Evolutionary conservation across 30 jellyfish, hydroid and myxozoan genomes (phyloP).

Genomic region (Aurelia aurita complex sp. Pacific): DNA sequence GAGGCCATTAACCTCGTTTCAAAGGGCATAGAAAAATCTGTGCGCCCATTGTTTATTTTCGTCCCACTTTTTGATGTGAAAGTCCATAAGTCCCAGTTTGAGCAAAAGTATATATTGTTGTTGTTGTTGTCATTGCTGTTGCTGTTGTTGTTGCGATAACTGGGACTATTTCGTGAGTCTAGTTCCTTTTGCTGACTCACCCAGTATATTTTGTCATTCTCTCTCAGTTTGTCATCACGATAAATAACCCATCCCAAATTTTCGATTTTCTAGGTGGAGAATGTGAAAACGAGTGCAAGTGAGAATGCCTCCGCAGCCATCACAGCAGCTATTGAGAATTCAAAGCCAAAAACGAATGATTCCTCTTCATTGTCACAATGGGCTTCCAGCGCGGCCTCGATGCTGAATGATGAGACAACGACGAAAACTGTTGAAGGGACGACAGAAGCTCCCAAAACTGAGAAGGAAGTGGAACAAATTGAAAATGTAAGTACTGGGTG

Average conservation of each 20-base stretch:
- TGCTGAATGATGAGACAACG: slow-evolving; percentile 30
- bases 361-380: slow-evolving; percentile 44
- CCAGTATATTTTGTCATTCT: too few species aligned
- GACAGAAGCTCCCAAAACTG: background rate
- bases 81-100: too few species aligned
- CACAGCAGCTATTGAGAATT: slow-evolving; percentile 10
- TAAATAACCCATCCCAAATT: background rate
- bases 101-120: too few species aligned
- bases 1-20: too few species aligned
- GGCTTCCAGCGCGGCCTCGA: slow-evolving; percentile 60
- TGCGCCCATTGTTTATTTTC: too few species aligned
- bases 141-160: too few species aligned
- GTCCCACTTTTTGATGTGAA: too few species aligned
- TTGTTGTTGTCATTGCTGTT: too few species aligned
- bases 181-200: too few species aligned
- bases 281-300: background rate
- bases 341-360: slow-evolving; percentile 54
- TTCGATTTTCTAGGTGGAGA: slow-evolving; percentile 34
- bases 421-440: background rate
- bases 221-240: too few species aligned
- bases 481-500: background rate
- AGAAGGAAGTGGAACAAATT: background rate
- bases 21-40: too few species aligned
- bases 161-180: too few species aligned
- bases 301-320: background rate